Conservation (phyloP, 2,113 vertebrate genomes). For the Tachysurus vachellii region DNA sequence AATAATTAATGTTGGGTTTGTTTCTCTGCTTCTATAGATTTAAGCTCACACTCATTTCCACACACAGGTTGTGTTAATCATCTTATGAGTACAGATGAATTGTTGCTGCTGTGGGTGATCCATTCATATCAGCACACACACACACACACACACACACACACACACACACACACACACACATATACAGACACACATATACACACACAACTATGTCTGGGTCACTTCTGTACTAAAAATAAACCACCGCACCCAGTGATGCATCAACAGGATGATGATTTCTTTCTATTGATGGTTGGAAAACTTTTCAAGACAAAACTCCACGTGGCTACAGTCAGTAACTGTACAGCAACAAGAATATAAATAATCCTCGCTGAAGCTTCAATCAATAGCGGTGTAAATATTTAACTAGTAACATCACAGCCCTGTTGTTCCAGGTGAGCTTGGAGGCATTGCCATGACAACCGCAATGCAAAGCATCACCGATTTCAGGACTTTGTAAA, state of each 20-base stretch:
- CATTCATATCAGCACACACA: not conserved
- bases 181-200: not conserved
- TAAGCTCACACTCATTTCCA: not conserved
- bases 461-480: not conserved
- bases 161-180: not conserved
- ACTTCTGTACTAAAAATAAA: not conserved
- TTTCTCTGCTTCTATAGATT: not conserved
- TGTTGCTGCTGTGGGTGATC: not conserved
- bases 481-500: not conserved
- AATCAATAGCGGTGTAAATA: not conserved
- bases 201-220: not conserved
- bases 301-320: not conserved
- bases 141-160: not conserved
- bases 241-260: not conserved
- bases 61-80: not conserved
- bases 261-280: not conserved
- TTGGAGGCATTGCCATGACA: slow-evolving; percentile 15
- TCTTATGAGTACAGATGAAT: not conserved
- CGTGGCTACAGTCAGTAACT: not conserved
- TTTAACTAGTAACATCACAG: not conserved
- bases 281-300: not conserved
- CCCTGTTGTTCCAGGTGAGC: not conserved
- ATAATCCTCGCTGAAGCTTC: too few relatives aligned
- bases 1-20: not conserved
- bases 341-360: not conserved